A percentile compares a stretch with the other conserved stretches of the same genome.
These are phyloP conservation scores for Linepithema humile DNA, from an alignment of 1,140 invertebrate species.

Conservation along the genomic window DNA sequence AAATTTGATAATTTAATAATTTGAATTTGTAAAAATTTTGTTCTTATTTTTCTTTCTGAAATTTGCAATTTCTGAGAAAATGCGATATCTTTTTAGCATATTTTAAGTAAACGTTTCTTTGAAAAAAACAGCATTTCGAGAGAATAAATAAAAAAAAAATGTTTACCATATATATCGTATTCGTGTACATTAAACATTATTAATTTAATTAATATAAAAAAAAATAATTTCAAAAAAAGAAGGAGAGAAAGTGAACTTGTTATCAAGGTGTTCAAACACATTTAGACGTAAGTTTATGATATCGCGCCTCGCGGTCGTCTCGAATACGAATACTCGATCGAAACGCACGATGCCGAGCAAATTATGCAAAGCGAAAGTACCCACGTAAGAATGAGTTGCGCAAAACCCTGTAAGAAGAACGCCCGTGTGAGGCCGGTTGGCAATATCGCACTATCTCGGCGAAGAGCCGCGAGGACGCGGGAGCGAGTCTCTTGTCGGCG, in stretches of 20 bases:
- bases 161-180: background rate
- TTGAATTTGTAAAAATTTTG: background rate
- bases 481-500: slow-evolving; percentile 33
- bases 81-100: no score
- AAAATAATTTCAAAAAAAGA: background rate
- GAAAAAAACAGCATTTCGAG: background rate
- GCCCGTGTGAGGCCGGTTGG: slow-evolving; percentile 64
- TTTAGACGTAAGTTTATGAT: slow-evolving; percentile 60
- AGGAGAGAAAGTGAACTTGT: background rate
- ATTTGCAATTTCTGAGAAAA: no score
- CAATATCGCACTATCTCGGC: slow-evolving; percentile 57
- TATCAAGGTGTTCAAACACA: background rate
- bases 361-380: slow-evolving; percentile 75
- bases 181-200: background rate
- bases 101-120: background rate
- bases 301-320: slow-evolving; percentile 58
- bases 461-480: slow-evolving; percentile 43
- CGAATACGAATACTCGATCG: slow-evolving; percentile 72
- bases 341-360: slow-evolving; percentile 67
- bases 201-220: background rate
- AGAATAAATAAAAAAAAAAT: background rate
- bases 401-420: slow-evolving; percentile 71
- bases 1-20: slow-evolving; percentile 1
- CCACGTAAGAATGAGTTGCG: slow-evolving; percentile 71
- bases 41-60: no score